Conservation (phyloP, 2,888 invertebrate species). For the Petrolisthes cinctipes region DNA sequence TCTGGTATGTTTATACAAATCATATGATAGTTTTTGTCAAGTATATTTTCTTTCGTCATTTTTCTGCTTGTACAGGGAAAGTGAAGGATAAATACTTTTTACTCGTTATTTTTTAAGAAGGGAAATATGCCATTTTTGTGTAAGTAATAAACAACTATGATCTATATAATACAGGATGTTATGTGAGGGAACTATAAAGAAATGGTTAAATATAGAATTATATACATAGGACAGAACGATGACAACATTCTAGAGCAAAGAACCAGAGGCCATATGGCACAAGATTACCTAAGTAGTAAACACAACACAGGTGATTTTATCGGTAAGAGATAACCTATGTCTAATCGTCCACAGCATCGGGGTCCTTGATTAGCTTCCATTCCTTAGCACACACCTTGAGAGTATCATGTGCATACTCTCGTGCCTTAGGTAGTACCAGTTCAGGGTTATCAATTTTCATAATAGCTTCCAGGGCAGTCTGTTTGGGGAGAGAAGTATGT, state of each 20-base stretch:
- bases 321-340: not conserved
- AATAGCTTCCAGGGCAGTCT: conserved; percentile 63
- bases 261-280: too few relatives aligned
- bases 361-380: conserved; percentile 61
- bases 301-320: not conserved
- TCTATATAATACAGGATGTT: too few relatives aligned
- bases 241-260: too few relatives aligned
- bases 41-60: too few relatives aligned
- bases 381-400: conserved; percentile 47
- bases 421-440: conserved; percentile 59
- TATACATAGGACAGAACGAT: too few relatives aligned
- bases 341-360: conserved; percentile 46
- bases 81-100: too few relatives aligned
- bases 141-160: too few relatives aligned
- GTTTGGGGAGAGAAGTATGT: conserved; percentile 7
- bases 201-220: too few relatives aligned
- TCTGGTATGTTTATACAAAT: not conserved
- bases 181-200: too few relatives aligned
- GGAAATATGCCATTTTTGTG: too few relatives aligned
- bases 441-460: conserved; percentile 62
- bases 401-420: conserved; percentile 46
- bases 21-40: not conserved
- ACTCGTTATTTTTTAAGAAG: too few relatives aligned
- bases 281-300: not conserved
- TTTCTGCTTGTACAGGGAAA: too few relatives aligned